phyloP scores from a whole-genome alignment of 2,797 vertebrate species.

The Parotocinclus haroldoi region DNA sequence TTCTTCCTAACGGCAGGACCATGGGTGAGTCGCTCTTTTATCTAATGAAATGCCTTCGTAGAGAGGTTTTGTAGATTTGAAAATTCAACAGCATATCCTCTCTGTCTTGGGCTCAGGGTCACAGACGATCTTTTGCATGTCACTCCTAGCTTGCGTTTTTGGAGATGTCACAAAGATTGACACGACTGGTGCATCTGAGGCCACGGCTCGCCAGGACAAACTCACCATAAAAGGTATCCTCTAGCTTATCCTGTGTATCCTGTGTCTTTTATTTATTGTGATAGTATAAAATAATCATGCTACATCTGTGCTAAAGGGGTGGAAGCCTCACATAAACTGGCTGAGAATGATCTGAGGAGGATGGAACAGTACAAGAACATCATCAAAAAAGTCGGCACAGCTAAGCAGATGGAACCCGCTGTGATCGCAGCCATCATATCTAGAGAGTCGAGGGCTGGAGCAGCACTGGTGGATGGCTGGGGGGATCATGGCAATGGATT shows the following conservation, averaged over 20 bases:
- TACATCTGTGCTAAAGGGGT: conserved; percentile 41
- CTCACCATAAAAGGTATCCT: conserved; percentile 26
- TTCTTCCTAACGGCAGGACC: neutral
- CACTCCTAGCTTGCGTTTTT: conserved; percentile 30
- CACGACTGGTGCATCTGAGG: conserved; percentile 53
- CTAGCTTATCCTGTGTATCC: neutral
- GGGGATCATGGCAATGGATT: conserved; percentile 53
- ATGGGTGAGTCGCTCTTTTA: conserved; percentile 25
- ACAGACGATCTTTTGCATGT: neutral
- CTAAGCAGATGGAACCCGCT: conserved; percentile 48
- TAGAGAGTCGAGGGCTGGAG: conserved; percentile 54
- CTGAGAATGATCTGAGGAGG: conserved; percentile 40
- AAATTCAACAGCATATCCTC: too few relatives aligned
- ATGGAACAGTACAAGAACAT: conserved; percentile 46
- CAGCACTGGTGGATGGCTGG: conserved; percentile 46
- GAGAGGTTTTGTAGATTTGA: too few relatives aligned
- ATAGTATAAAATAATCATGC: neutral
- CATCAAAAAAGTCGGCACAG: conserved; percentile 41
- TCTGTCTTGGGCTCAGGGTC: neutral
- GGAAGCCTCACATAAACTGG: conserved; percentile 51
- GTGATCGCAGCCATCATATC: conserved; percentile 58
- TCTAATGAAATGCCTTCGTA: neutral
- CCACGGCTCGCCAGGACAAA: conserved; percentile 44
- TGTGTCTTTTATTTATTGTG: neutral
- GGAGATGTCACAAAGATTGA: conserved; percentile 50